Evolutionary conservation across 2,888 invertebrate genomes (phyloP).

Genomic region (Drosophila meridionalis): DNA sequence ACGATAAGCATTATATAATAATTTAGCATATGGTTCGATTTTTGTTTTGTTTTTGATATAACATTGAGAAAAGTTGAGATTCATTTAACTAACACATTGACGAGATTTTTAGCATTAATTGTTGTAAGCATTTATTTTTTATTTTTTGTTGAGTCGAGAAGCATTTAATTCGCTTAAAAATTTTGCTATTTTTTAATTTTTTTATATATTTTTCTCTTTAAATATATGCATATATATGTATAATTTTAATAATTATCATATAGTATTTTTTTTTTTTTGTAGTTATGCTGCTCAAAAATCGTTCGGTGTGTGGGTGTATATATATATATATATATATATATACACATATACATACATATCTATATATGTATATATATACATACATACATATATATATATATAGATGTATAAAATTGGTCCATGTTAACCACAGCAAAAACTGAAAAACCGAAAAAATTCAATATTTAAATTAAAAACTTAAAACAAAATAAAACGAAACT

Average conservation of each 20-base stretch:
- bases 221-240: conserved; percentile 35
- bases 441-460: conserved; percentile 30
- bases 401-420: conserved; percentile 81
- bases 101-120: conserved; percentile 63
- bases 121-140: conserved; percentile 47
- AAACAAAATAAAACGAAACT: conserved; percentile 41
- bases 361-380: conserved; percentile 51
- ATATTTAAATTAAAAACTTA: not conserved
- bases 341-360: conserved; percentile 49
- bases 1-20: conserved; percentile 57
- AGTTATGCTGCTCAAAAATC: conserved; percentile 50
- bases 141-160: conserved; percentile 43
- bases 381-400: conserved; percentile 50
- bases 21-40: conserved; percentile 53
- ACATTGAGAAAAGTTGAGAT: conserved; percentile 81
- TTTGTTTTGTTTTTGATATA: conserved; percentile 45
- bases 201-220: conserved; percentile 13
- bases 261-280: conserved; percentile 19
- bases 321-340: conserved; percentile 51
- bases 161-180: conserved; percentile 68
- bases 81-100: conserved; percentile 81
- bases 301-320: conserved; percentile 69
- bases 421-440: conserved; percentile 74
- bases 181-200: conserved; percentile 65
- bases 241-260: conserved; percentile 45